phyloP scores from a whole-genome alignment of 2,888 invertebrate species.

The Cylloceria caligata region DNA sequence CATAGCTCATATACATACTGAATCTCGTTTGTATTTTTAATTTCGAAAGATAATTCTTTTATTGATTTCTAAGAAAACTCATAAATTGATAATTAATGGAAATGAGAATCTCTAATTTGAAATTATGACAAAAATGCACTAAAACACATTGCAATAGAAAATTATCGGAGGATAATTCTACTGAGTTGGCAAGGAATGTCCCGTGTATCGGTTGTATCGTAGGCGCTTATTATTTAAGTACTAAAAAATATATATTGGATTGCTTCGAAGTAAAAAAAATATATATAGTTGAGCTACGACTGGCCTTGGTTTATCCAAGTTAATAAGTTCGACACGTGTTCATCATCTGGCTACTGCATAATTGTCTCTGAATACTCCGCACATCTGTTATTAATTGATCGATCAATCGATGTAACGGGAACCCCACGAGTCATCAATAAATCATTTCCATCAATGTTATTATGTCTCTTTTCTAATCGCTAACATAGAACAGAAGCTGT shows the following conservation, averaged over 20 bases:
- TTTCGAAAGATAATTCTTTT: background rate
- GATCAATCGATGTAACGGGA: slow-evolving; percentile 41
- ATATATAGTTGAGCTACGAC: slow-evolving; percentile 22
- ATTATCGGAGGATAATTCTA: background rate
- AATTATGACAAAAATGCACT: background rate
- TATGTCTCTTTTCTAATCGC: background rate
- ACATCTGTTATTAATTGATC: slow-evolving; percentile 34
- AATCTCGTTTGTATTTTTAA: background rate
- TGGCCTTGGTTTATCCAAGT: slow-evolving; percentile 51
- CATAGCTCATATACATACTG: background rate
- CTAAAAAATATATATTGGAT: slow-evolving; percentile 30
- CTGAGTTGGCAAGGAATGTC: background rate
- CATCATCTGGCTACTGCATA: slow-evolving; percentile 21
- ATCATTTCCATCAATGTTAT: slow-evolving; percentile 12
- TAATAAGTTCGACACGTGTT: slow-evolving; percentile 50
- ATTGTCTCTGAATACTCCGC: slow-evolving; percentile 1
- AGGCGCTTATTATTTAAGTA: background rate
- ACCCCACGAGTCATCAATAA: background rate
- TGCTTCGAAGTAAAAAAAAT: slow-evolving; percentile 24
- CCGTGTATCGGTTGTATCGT: background rate
- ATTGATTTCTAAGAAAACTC: background rate
- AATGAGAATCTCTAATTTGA: background rate
- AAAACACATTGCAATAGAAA: background rate
- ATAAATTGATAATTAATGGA: background rate
- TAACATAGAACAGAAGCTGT: background rate